These are phyloP conservation scores for Phaenicophaeus curvirostris DNA, from an alignment of 2,797 vertebrate genomes.

Conservation along the genomic window DNA sequence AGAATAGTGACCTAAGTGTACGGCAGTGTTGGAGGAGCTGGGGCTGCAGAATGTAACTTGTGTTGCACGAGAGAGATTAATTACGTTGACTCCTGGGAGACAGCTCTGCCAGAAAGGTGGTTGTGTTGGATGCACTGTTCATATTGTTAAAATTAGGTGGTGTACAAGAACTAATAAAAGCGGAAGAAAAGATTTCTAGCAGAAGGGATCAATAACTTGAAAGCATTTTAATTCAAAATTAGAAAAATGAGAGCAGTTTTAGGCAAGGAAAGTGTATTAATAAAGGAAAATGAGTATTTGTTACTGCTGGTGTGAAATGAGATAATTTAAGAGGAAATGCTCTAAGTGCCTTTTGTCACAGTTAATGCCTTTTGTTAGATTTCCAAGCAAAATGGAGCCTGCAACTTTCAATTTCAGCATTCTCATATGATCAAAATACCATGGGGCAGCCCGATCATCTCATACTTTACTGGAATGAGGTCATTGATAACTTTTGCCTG, in stretches of 20 bases:
- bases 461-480: constrained; percentile 59
- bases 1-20: not conserved
- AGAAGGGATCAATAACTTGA: constrained; percentile 44
- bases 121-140: not conserved
- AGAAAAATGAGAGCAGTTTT: constrained; percentile 43
- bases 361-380: constrained; percentile 61
- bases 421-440: constrained; percentile 58
- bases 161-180: constrained; percentile 22
- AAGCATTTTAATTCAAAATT: constrained; percentile 51
- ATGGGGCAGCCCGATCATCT: constrained; percentile 56
- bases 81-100: not conserved
- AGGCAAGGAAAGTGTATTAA: constrained; percentile 44
- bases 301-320: constrained; percentile 57
- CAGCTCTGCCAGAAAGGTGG: constrained; percentile 3
- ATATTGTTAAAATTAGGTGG: not conserved
- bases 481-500: constrained; percentile 53
- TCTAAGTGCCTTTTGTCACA: constrained; percentile 58
- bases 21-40: not conserved
- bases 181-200: constrained; percentile 1
- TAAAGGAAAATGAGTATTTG: constrained; percentile 63
- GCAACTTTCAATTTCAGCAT: constrained; percentile 55
- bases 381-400: constrained; percentile 40
- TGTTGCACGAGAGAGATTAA: constrained; percentile 21
- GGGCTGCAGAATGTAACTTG: constrained; percentile 32
- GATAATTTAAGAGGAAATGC: constrained; percentile 57